phyloP scores from a whole-genome alignment of 2,888 invertebrate genomes.

The Aphidius colemani region DNA sequence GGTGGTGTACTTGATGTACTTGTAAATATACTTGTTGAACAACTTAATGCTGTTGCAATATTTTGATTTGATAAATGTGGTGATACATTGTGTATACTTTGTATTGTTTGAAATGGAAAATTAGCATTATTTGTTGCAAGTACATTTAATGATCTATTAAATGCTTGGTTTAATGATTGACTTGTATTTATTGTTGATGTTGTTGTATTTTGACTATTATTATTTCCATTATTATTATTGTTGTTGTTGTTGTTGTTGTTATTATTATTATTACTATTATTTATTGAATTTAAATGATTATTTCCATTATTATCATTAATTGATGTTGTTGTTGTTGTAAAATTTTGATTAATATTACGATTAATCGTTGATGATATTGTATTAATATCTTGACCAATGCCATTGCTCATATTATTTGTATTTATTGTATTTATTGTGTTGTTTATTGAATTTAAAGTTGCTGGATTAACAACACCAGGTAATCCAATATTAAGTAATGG shows the following conservation, averaged over 20 bases:
- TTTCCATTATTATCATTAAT: neutral
- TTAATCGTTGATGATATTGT: slow-evolving; percentile 45
- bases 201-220: slow-evolving; percentile 25
- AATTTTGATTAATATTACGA: slow-evolving; percentile 53
- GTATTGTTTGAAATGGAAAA: slow-evolving; percentile 57
- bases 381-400: slow-evolving; percentile 55
- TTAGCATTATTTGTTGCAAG: slow-evolving; percentile 50
- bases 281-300: slow-evolving; percentile 5
- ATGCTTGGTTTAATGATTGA: slow-evolving; percentile 41
- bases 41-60: slow-evolving; percentile 47
- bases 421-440: slow-evolving; percentile 56
- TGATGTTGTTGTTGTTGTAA: slow-evolving; percentile 36
- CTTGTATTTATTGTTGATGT: slow-evolving; percentile 47
- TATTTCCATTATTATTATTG: slow-evolving; percentile 7
- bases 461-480: slow-evolving; percentile 54
- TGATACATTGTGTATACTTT: slow-evolving; percentile 56
- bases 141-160: slow-evolving; percentile 50
- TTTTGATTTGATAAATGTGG: slow-evolving; percentile 52
- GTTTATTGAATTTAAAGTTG: slow-evolving; percentile 34
- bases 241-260: neutral
- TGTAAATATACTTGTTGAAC: slow-evolving; percentile 52
- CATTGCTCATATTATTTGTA: slow-evolving; percentile 42
- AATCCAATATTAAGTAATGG: slow-evolving; percentile 58
- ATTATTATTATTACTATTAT: slow-evolving; percentile 27
- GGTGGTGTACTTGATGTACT: slow-evolving; percentile 49